Evolutionary conservation across 2,797 vertebrate species (phyloP).

Genomic region (Mormyrops boulengeri): DNA sequence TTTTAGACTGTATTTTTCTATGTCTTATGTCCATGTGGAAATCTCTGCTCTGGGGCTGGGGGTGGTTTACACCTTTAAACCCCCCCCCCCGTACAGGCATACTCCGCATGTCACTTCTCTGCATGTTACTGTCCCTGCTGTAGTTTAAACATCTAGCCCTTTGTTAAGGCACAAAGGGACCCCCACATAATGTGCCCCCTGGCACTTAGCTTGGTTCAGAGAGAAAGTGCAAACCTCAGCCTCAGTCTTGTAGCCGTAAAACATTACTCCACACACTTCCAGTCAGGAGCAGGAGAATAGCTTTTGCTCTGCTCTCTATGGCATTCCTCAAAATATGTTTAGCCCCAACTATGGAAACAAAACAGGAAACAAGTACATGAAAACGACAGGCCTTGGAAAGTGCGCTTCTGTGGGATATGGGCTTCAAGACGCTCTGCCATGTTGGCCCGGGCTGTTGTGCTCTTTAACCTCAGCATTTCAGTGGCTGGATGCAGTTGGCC

Average conservation of each 20-base stretch:
- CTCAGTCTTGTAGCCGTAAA: neutral
- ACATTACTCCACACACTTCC: neutral
- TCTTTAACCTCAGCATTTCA: neutral
- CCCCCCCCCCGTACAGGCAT: too few relatives aligned
- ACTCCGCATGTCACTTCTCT: too few relatives aligned
- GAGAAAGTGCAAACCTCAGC: neutral
- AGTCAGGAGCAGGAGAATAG: neutral
- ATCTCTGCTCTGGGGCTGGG: too few relatives aligned
- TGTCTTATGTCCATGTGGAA: too few relatives aligned
- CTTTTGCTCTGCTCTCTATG: neutral
- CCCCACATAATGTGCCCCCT: too few relatives aligned
- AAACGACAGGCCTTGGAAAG: neutral
- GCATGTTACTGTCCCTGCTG: too few relatives aligned
- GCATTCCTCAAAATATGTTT: neutral
- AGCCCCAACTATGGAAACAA: neutral
- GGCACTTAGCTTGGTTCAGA: too few relatives aligned
- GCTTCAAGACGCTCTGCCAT: neutral
- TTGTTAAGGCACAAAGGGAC: too few relatives aligned
- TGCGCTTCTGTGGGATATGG: neutral
- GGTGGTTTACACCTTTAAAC: too few relatives aligned
- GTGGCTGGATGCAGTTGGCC: neutral
- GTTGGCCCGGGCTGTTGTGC: neutral
- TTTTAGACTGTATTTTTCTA: too few relatives aligned
- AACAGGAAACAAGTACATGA: neutral
- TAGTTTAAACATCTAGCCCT: too few relatives aligned